Evolutionary conservation across 2,797 vertebrate genomes (phyloP).

Genomic region (Danio aesculapii): DNA sequence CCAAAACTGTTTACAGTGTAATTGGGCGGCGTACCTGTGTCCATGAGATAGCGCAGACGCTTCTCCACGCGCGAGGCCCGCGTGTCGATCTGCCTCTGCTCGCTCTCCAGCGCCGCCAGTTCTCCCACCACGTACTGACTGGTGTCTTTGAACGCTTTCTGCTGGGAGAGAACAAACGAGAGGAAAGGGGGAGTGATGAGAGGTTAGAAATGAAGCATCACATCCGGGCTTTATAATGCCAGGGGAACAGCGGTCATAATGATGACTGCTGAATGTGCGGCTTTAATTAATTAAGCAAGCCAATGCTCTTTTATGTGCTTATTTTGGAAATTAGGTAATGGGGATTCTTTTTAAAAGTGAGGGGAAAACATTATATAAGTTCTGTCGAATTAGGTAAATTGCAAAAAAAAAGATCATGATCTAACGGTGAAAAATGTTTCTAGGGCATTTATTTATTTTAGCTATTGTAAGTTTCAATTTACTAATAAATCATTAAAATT

Average conservation of each 20-base stretch:
- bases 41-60: constrained; percentile 99
- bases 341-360: background rate
- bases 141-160: constrained; percentile 99
- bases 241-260: constrained; percentile 26
- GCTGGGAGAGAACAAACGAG: constrained; percentile 72
- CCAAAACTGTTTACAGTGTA: constrained; percentile 99
- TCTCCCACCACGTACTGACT: constrained; percentile 99
- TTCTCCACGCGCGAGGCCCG: constrained; percentile 99
- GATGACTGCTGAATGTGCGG: background rate
- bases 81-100: constrained; percentile 99
- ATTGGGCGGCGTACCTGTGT: constrained; percentile 99
- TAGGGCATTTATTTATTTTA: too few relatives aligned
- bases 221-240: constrained; percentile 13
- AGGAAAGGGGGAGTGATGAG: constrained; percentile 52
- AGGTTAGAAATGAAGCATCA: constrained; percentile 64
- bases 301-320: background rate
- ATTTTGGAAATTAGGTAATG: background rate
- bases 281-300: constrained; percentile 33
- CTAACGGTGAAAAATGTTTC: too few relatives aligned
- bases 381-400: background rate
- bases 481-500: too few relatives aligned
- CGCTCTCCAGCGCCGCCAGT: constrained; percentile 99
- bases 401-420: background rate
- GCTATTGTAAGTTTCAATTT: too few relatives aligned
- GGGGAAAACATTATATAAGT: background rate